phyloP scores from a whole-genome alignment of 2,888 invertebrate genomes.

The Nezara viridula region DNA sequence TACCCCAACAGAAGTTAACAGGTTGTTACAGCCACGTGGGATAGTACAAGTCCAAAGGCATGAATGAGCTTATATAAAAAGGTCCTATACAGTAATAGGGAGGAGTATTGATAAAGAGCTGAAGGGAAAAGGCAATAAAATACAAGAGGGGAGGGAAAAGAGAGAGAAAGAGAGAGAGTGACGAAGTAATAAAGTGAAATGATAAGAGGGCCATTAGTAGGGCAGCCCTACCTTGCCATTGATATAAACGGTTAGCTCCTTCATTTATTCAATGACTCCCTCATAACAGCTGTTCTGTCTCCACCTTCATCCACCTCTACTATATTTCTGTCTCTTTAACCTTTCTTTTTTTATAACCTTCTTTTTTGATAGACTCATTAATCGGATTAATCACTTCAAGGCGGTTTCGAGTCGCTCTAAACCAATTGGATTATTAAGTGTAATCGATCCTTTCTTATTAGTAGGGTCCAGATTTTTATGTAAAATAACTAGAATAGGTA shows the following conservation, averaged over 20 bases:
- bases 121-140: not conserved
- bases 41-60: not conserved
- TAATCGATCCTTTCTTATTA: not conserved
- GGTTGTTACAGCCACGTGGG: conserved; percentile 8
- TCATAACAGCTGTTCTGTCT: conserved; percentile 48
- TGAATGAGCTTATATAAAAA: conserved; percentile 22
- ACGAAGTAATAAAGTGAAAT: conserved; percentile 49
- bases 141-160: not conserved
- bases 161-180: conserved; percentile 19
- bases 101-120: not conserved
- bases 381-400: not conserved
- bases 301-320: not conserved
- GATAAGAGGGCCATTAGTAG: conserved; percentile 52
- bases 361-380: not conserved
- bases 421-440: not conserved
- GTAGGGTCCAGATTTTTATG: too few species aligned
- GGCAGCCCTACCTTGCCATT: conserved; percentile 42
- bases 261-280: conserved; percentile 46
- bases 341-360: not conserved
- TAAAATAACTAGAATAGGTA: too few species aligned
- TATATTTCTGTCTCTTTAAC: not conserved
- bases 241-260: conserved; percentile 50
- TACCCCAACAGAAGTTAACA: conserved; percentile 27
- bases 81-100: not conserved
- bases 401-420: not conserved